phyloP scores from a whole-genome alignment of 2,113 vertebrate genomes.

The Ictidomys tridecemlineatus region DNA sequence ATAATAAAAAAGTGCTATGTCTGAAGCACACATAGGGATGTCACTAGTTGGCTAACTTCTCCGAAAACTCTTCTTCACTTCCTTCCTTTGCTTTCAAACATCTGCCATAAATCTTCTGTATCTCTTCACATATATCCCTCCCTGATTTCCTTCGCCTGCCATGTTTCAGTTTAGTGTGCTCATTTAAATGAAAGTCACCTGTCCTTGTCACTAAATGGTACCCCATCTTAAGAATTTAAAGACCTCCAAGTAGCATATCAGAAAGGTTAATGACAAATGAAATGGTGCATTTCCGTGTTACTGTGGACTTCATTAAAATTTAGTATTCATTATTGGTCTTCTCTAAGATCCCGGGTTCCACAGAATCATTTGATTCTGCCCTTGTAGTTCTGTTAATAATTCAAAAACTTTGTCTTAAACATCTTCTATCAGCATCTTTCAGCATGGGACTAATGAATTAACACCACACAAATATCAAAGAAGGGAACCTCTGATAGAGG shows the following conservation, averaged over 20 bases:
- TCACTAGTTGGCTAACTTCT: not conserved
- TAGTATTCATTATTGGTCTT: slow-evolving; percentile 82
- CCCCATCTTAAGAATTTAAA: slow-evolving; percentile 79
- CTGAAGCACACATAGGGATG: not conserved
- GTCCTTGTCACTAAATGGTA: slow-evolving; percentile 77
- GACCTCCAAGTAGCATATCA: slow-evolving; percentile 73
- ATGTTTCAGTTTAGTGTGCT: slow-evolving; percentile 57
- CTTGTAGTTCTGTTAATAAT: slow-evolving; percentile 86
- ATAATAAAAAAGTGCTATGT: not conserved
- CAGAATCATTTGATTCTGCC: slow-evolving; percentile 80
- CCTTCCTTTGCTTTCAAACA: not conserved
- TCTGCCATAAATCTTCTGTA: not conserved
- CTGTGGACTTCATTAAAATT: slow-evolving; percentile 86
- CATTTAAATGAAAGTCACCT: slow-evolving; percentile 76
- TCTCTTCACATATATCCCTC: not conserved
- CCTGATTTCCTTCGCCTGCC: slow-evolving; percentile 23
- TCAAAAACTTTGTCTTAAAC: slow-evolving; percentile 84
- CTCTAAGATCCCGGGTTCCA: slow-evolving; percentile 70
- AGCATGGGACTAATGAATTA: slow-evolving; percentile 77
- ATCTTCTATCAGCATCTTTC: slow-evolving; percentile 78
- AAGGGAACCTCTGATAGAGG: not conserved
- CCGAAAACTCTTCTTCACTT: not conserved
- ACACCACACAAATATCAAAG: slow-evolving; percentile 67
- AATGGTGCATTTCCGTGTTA: slow-evolving; percentile 84
- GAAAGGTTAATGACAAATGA: slow-evolving; percentile 87